phyloP scores from a whole-genome alignment of 2,797 vertebrate genomes.

The Sebastes melanostomus region DNA sequence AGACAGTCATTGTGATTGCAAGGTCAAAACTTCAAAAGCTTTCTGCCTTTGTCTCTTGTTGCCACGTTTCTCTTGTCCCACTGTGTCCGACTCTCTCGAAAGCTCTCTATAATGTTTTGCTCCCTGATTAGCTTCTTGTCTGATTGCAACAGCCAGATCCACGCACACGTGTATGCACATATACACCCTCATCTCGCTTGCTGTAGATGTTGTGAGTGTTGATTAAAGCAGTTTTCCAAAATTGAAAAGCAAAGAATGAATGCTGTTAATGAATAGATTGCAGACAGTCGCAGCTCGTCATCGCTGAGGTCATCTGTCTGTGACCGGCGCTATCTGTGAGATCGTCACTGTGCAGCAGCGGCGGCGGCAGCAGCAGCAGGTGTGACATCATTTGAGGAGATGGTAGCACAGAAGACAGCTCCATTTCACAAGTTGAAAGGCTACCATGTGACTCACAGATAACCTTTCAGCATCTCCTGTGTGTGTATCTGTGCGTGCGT shows the following conservation, averaged over 20 bases:
- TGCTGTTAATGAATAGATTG: conserved; percentile 35
- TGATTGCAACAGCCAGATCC: conserved; percentile 40
- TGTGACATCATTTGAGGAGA: conserved; percentile 61
- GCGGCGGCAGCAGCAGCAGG: conserved; percentile 46
- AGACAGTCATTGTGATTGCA: conserved; percentile 41
- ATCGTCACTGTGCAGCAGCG: conserved; percentile 33
- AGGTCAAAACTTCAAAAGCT: conserved; percentile 49
- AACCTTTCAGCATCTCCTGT: conserved; percentile 62
- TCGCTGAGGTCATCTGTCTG: conserved; percentile 62
- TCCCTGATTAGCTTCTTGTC: conserved; percentile 45
- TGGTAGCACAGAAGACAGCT: conserved; percentile 33
- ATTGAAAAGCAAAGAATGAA: conserved; percentile 27
- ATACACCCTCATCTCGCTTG: background rate
- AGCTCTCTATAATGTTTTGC: conserved; percentile 15
- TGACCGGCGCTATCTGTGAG: conserved; percentile 45
- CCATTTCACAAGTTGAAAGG: conserved; percentile 48
- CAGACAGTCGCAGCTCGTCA: conserved; percentile 42
- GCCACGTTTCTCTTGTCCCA: background rate
- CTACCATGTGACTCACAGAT: conserved; percentile 63
- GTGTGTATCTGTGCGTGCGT: conserved; percentile 11
- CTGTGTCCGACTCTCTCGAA: conserved; percentile 3
- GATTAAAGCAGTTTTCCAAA: conserved; percentile 34
- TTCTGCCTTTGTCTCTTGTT: background rate
- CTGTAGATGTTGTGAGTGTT: conserved; percentile 7
- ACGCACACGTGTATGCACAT: conserved; percentile 11